These are phyloP conservation scores for Radopholus similis DNA, from an alignment of 1,140 invertebrate genomes.

Conservation along the genomic window DNA sequence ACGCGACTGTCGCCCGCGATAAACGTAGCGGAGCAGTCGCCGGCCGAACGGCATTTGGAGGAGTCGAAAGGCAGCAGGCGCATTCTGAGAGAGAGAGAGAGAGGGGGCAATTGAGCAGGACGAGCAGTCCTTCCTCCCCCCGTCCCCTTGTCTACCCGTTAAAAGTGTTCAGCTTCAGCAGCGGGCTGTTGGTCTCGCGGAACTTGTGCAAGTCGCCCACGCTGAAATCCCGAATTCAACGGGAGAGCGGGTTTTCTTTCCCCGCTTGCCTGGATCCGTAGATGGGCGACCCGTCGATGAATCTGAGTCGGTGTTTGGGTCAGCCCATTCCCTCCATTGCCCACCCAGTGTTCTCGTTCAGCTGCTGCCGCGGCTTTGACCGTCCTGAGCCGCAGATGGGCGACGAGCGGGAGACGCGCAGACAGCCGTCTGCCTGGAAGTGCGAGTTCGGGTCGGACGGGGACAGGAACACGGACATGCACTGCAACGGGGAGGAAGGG, in stretches of 20 bases:
- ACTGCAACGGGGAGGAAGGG: constrained; percentile 14
- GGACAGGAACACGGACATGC: constrained; percentile 54
- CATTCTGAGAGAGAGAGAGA: constrained; percentile 13
- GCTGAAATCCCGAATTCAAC: neutral
- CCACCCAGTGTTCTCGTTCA: constrained; percentile 58
- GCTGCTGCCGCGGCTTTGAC: constrained; percentile 54
- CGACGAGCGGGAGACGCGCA: constrained; percentile 57
- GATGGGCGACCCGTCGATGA: constrained; percentile 52
- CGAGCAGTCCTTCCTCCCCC: too few species aligned
- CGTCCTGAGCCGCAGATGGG: constrained; percentile 58
- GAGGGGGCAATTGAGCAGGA: neutral
- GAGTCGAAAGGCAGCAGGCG: constrained; percentile 53
- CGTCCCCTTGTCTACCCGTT: constrained; percentile 37
- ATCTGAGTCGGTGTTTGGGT: neutral
- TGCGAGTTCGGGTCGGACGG: constrained; percentile 46
- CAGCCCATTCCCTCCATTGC: constrained; percentile 39
- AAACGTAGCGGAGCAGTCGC: constrained; percentile 45
- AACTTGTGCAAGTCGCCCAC: constrained; percentile 54
- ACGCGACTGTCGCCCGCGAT: constrained; percentile 57
- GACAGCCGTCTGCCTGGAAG: constrained; percentile 51
- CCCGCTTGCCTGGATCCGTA: constrained; percentile 41
- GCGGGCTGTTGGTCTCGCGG: constrained; percentile 47
- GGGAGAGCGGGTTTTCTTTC: neutral
- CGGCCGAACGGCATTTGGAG: constrained; percentile 44
- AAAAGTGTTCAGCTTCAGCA: constrained; percentile 55